These are phyloP conservation scores for Gadopsis marmoratus DNA, from an alignment of 2,797 vertebrate species.

Conservation along the genomic window DNA sequence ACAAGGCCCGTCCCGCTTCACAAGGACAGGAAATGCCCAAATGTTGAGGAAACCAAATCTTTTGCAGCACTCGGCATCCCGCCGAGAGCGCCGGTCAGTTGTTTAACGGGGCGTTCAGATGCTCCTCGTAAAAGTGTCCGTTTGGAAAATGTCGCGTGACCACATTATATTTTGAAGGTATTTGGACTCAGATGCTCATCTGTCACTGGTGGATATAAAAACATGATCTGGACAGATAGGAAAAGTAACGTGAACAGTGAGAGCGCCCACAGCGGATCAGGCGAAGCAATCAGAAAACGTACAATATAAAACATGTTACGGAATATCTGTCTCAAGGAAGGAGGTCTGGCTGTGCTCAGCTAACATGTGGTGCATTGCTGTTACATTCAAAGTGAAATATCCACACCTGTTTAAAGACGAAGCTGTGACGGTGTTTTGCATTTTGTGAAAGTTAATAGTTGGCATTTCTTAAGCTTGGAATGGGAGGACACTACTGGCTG, in stretches of 20 bases:
- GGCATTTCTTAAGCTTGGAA: not conserved
- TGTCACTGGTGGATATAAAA: not conserved
- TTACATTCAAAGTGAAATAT: not conserved
- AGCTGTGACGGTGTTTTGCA: not conserved
- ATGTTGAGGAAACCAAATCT: slow-evolving; percentile 19
- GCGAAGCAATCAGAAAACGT: not conserved
- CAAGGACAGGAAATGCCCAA: not conserved
- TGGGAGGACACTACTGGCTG: not conserved
- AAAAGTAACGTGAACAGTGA: not conserved
- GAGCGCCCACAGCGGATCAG: not conserved
- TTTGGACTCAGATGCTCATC: not conserved
- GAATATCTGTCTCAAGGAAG: not conserved
- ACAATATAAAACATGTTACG: not conserved
- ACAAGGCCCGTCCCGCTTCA: not conserved
- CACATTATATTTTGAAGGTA: not conserved
- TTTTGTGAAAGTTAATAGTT: not conserved
- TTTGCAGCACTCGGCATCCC: slow-evolving; percentile 21
- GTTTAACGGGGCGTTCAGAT: slow-evolving; percentile 40
- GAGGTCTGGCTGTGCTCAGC: not conserved
- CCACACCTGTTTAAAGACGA: too few relatives aligned
- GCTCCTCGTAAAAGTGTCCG: slow-evolving; percentile 30
- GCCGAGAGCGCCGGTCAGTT: slow-evolving; percentile 22
- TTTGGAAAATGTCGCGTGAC: slow-evolving; percentile 16
- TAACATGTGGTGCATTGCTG: not conserved
- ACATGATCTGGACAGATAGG: not conserved